These are phyloP conservation scores for Eustalomyia histrio DNA, from an alignment of 2,888 invertebrate genomes.

Conservation along the genomic window DNA sequence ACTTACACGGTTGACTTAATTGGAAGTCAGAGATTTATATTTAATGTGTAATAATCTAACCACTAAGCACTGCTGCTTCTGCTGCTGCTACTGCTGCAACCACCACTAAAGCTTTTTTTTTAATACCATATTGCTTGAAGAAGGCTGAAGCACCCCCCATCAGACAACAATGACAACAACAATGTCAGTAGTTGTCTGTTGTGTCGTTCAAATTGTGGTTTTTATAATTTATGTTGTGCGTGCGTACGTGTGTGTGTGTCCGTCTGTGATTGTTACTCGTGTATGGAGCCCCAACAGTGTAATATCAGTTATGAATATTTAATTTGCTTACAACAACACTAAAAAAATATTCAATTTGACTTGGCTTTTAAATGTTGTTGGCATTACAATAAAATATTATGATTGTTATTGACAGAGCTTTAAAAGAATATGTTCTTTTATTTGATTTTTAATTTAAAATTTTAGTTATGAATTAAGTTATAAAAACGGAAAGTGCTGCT, in stretches of 20 bases:
- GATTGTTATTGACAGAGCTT: not conserved
- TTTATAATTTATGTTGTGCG: slow-evolving; percentile 12
- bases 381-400: slow-evolving; percentile 44
- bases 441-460: too few species aligned
- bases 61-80: slow-evolving; percentile 14
- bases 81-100: not conserved
- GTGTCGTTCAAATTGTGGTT: slow-evolving; percentile 45
- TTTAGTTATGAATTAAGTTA: too few species aligned
- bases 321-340: slow-evolving; percentile 66
- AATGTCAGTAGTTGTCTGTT: slow-evolving; percentile 30
- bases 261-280: slow-evolving; percentile 40
- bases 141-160: not conserved
- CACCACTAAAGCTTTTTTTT: slow-evolving; percentile 32
- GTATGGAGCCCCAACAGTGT: slow-evolving; percentile 51
- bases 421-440: not conserved
- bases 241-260: not conserved
- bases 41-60: slow-evolving; percentile 44
- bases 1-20: slow-evolving; percentile 63
- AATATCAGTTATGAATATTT: slow-evolving; percentile 75
- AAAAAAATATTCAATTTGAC: slow-evolving; percentile 59
- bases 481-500: too few species aligned
- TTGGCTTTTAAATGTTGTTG: slow-evolving; percentile 58
- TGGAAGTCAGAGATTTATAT: slow-evolving; percentile 61
- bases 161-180: not conserved
- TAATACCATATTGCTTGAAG: slow-evolving; percentile 37